Conservation (phyloP, 2,888 invertebrate genomes). For the Oxyteleia sp. region DNA sequence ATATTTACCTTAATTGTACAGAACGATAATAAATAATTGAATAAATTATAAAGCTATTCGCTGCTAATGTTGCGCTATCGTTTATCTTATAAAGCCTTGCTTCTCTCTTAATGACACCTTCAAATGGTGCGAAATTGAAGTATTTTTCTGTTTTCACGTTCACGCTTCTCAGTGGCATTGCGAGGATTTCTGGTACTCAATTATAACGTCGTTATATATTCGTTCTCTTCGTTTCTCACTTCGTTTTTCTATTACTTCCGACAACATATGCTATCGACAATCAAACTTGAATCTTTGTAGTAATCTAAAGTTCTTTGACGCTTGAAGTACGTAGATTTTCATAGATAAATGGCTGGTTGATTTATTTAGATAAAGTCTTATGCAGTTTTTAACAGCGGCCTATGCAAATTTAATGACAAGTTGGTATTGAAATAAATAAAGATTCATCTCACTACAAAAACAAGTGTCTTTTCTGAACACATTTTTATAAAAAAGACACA, state of each 20-base stretch:
- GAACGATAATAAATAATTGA: slow-evolving; percentile 3
- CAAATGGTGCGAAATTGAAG: slow-evolving; percentile 63
- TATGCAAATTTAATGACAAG: slow-evolving; percentile 2
- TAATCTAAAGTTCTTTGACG: neutral
- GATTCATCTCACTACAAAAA: too few species aligned
- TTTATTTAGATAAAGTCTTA: neutral
- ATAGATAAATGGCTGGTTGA: neutral
- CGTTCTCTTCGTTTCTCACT: slow-evolving; percentile 43
- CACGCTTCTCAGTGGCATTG: slow-evolving; percentile 74
- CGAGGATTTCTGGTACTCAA: slow-evolving; percentile 73
- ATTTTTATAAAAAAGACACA: too few species aligned
- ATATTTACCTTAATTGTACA: neutral
- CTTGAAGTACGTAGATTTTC: neutral
- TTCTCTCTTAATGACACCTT: slow-evolving; percentile 51
- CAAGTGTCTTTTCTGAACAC: too few species aligned
- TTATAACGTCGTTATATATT: slow-evolving; percentile 67
- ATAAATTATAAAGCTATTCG: slow-evolving; percentile 16
- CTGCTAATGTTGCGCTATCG: slow-evolving; percentile 48
- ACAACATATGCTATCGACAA: neutral
- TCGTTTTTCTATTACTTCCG: slow-evolving; percentile 27
- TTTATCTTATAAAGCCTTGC: slow-evolving; percentile 44
- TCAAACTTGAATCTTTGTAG: neutral
- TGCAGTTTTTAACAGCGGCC: slow-evolving; percentile 1
- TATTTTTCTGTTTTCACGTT: slow-evolving; percentile 66
- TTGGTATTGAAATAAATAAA: neutral